Evolutionary conservation across 2,797 vertebrate genomes (phyloP).

Genomic region (Lindbergichthys nudifrons): DNA sequence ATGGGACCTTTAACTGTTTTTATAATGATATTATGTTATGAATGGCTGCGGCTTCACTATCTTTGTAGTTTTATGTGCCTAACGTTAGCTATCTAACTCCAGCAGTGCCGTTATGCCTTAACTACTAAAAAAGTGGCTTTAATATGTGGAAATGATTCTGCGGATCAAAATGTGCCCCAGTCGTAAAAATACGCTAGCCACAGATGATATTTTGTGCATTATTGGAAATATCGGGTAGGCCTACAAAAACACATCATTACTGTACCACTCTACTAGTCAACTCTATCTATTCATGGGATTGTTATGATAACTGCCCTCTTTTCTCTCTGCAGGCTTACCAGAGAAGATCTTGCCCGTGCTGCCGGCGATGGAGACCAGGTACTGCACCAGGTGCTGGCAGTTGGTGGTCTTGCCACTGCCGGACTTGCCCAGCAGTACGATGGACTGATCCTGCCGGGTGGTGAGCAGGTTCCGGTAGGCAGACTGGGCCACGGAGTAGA

Average conservation of each 20-base stretch:
- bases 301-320: background rate
- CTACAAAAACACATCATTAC: background rate
- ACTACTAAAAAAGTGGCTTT: too few species aligned
- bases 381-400: slow-evolving; percentile 96
- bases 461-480: slow-evolving; percentile 95
- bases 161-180: too few species aligned
- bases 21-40: too few species aligned
- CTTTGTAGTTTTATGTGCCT: too few species aligned
- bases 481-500: slow-evolving; percentile 93
- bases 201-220: too few species aligned
- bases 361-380: slow-evolving; percentile 92
- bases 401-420: slow-evolving; percentile 96
- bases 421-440: slow-evolving; percentile 92
- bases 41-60: too few species aligned
- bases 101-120: too few species aligned
- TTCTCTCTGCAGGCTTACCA: slow-evolving; percentile 78
- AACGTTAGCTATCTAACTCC: too few species aligned
- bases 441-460: slow-evolving; percentile 94
- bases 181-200: too few species aligned
- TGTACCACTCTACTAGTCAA: background rate
- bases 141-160: too few species aligned
- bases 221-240: too few species aligned
- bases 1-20: too few species aligned
- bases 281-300: background rate
- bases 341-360: slow-evolving; percentile 95